Conservation (phyloP, 2,113 vertebrate genomes). For the Anguilla japonica region DNA sequence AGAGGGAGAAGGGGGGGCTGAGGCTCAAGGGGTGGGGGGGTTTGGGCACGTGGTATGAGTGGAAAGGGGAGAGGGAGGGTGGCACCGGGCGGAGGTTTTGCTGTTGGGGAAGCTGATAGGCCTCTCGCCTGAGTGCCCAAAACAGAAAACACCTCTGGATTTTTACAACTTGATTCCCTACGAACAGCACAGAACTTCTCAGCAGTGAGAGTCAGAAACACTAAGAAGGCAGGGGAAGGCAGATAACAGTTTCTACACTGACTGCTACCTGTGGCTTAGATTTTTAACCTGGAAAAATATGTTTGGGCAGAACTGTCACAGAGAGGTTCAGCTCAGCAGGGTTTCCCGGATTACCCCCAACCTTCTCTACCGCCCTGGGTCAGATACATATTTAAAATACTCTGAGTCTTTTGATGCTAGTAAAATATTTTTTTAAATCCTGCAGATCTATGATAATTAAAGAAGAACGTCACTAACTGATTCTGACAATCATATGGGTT, state of each 20-base stretch:
- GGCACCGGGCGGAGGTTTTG: not conserved
- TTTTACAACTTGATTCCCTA: not conserved
- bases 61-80: too few relatives aligned
- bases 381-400: too few relatives aligned
- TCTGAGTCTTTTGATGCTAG: too few relatives aligned
- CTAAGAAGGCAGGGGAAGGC: not conserved
- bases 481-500: too few relatives aligned
- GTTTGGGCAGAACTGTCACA: not conserved
- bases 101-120: not conserved
- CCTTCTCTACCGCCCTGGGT: too few relatives aligned
- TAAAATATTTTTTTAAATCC: too few relatives aligned
- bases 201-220: not conserved
- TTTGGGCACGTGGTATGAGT: not conserved
- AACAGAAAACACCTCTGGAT: too few relatives aligned
- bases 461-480: too few relatives aligned
- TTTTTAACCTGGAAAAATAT: not conserved
- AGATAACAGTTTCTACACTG: not conserved
- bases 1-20: not conserved
- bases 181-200: not conserved
- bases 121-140: not conserved
- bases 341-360: too few relatives aligned
- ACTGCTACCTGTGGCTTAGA: not conserved
- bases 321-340: too few relatives aligned
- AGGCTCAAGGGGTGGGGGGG: not conserved
- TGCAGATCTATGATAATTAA: too few relatives aligned